phyloP scores from a whole-genome alignment of 2,888 invertebrate genomes.

The Dynastes grantii region DNA sequence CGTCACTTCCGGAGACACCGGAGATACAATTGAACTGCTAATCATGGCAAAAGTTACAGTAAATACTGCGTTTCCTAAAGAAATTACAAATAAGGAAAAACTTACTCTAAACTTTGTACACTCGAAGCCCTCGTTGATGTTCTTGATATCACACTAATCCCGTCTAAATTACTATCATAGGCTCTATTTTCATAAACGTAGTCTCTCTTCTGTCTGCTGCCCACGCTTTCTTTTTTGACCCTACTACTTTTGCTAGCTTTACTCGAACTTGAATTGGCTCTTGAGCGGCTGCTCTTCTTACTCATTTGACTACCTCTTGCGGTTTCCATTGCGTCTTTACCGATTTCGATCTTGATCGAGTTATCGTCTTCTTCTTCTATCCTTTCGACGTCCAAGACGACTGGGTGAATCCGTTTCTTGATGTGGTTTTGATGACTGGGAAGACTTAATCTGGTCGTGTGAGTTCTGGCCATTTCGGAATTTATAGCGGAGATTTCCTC shows the following conservation, averaged over 20 bases:
- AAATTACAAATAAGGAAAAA: neutral
- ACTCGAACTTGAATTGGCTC: conserved; percentile 47
- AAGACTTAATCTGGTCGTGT: conserved; percentile 36
- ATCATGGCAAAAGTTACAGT: no score
- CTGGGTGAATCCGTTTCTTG: conserved; percentile 21
- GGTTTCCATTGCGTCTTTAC: conserved; percentile 21
- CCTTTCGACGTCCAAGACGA: conserved; percentile 50
- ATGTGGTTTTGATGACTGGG: conserved; percentile 13
- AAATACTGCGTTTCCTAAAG: no score
- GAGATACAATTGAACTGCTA: no score
- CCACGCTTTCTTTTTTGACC: conserved; percentile 45
- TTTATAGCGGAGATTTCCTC: conserved; percentile 46
- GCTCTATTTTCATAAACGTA: conserved; percentile 34
- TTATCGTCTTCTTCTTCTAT: conserved; percentile 52
- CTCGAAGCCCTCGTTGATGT: conserved; percentile 61
- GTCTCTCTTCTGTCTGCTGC: conserved; percentile 25
- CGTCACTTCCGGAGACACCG: no score
- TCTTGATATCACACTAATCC: conserved; percentile 48
- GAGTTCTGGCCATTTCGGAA: conserved; percentile 19
- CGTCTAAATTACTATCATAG: conserved; percentile 41
- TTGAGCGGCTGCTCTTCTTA: conserved; percentile 48
- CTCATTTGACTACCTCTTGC: conserved; percentile 49
- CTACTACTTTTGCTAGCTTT: neutral
- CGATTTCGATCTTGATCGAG: conserved; percentile 24
- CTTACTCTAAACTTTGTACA: conserved; percentile 60